Evolutionary conservation across 2,113 vertebrate species (phyloP), one percentile per base, ranked within the genome.

Genomic region (Malurus melanocephalus): DNA sequence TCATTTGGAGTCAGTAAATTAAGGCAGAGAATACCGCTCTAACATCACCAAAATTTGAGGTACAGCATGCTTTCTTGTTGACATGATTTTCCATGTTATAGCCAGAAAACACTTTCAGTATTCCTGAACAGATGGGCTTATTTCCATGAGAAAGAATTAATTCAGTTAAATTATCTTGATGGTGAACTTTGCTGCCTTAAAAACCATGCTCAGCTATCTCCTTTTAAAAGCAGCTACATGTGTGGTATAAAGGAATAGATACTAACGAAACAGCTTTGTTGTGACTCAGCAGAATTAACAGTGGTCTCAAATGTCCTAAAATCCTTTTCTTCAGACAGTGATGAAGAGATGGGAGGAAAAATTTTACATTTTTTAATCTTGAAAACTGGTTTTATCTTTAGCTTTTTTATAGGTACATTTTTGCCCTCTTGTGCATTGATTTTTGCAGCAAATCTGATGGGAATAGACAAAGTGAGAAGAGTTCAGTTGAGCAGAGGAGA

Each of bases 401-500:
- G 27, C 5, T 59, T 72, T 75, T 45, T 40, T 21, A 51, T 51
- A 71, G 27, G 10, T 27, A 22, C 7, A 7, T n/a, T 74, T 79
- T 62, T 84, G 7, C 14, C 33, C 2, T 77, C 17, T 20, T 56
- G 1, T 51, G 8, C 1, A 0, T 24, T 56, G 40, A 40, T 59
- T 86, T 86, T 93, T 80, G 5, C 28, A 45, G 42, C 13, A 48
- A 8, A 88, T 38, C 43, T 42, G 30, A 51, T 5, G 12, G 7
- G n/a, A 64, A 33, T 20, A 56, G 19, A 8, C 43, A 42, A 92
- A 80, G 22, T 28, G 28, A 27, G 26, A 74, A 49, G 26, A 57
- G 15, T 43, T 21, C 52, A 49, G 5, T 1, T 59, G 20, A 60
- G 55, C 35, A 67, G 15, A 73, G 42, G 8, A 64, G 23, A 59